Evolutionary conservation across 2,888 invertebrate genomes (phyloP), one percentile per base, ranked within the genome.

Genomic region (Trichopria drosophilae): DNA sequence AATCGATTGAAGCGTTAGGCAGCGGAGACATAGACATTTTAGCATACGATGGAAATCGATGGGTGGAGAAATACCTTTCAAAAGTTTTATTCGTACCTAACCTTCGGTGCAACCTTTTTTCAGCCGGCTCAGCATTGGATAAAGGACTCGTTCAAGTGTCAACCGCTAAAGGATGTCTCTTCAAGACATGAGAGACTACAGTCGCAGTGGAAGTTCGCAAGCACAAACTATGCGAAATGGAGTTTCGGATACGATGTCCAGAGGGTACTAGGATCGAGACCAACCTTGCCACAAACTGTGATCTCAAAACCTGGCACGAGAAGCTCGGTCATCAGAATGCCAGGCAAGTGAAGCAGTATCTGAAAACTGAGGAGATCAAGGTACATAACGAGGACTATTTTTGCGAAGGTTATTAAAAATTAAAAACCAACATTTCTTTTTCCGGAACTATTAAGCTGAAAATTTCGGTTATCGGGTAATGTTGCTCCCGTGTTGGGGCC

Each of bases 181-280:
- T 39, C 13, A 44, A 50, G 23, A 10, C 36, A 37, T 23, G 22
- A 12, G 37, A 29, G 24, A 20, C 10, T 48, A 51, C 19, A 3
- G 43, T 53, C 16, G 48, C 55, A 53, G 44, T n/a, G n/a, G n/a
- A n/a, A n/a, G n/a, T n/a, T n/a, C n/a, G 55, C 2, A 41, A 16
- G 7, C 7, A 58, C 19, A 55, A 58, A 31, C 37, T 58, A 15
- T 58, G 46, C 19, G 32, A 53, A 12, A 55, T 58, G 51, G 31
- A 44, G 16, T 49, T 53, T 26, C 37, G 32, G 15, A 20, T 54
- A 19, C 28, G 45, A 6, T 2, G 15, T n/a, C 37, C 39, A 29
- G 13, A 43, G 23, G 24, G 6, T 18, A 26, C 3, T 2, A 15
- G 13, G 26, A 42, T 43, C 6, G 46, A 40, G 29, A 29, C 44